Percentiles rank a stretch among this genome's conserved stretches.
phyloP scores from a whole-genome alignment of 2,888 invertebrate genomes.

The Melinopterus prodromus region DNA sequence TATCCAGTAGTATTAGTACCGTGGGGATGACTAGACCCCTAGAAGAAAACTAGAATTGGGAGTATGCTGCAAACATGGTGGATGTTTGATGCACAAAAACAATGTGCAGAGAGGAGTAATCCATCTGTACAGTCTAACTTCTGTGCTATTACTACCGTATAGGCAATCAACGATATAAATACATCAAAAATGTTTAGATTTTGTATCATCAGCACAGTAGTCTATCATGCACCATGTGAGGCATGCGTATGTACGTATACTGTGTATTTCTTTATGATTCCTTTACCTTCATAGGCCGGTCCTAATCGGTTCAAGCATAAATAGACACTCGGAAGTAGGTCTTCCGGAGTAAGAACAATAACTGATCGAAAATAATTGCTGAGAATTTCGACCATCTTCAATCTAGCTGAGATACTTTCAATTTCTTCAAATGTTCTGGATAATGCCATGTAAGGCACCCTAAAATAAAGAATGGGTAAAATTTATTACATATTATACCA shows the following conservation, averaged over 20 bases:
- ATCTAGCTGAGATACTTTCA: conserved; percentile 82
- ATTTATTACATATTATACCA: not conserved
- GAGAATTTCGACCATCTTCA: conserved; percentile 91
- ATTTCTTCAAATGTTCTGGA: conserved; percentile 90
- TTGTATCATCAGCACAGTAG: too few species aligned
- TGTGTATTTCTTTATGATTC: conserved; percentile 31
- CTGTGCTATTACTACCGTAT: too few species aligned
- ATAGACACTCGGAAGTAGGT: conserved; percentile 90
- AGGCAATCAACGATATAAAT: too few species aligned
- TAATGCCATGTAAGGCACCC: conserved; percentile 92
- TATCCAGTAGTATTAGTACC: too few species aligned
- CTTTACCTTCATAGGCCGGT: conserved; percentile 89
- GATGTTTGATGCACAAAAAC: too few species aligned
- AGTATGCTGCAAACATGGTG: too few species aligned
- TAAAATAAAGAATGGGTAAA: conserved; percentile 51
- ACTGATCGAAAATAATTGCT: conserved; percentile 94
- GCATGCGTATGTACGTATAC: too few species aligned
- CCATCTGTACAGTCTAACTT: too few species aligned
- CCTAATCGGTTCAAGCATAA: conserved; percentile 95
- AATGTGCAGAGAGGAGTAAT: too few species aligned
- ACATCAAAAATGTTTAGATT: too few species aligned
- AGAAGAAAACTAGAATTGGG: too few species aligned
- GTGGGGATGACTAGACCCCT: too few species aligned
- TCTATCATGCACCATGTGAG: not conserved
- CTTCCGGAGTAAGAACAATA: conserved; percentile 86